Percentiles rank a stretch among this genome's conserved stretches.
Conservation (phyloP, 2,888 invertebrate species). For the Oligia latruncula region DNA sequence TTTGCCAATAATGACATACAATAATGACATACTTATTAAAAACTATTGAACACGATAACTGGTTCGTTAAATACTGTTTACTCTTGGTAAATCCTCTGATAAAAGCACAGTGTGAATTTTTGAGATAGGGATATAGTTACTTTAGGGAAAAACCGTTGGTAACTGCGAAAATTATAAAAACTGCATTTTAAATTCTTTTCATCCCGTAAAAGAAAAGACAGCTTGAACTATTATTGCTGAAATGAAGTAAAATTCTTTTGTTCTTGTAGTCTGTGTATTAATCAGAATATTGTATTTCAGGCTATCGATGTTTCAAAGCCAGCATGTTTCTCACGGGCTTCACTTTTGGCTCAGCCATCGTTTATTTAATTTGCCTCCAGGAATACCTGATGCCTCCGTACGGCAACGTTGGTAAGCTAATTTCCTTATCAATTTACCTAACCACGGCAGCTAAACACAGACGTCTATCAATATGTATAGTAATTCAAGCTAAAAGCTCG, state of each 20-base stretch:
- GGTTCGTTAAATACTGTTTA: not conserved
- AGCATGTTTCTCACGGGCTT: conserved; percentile 97
- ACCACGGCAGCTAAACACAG: not conserved
- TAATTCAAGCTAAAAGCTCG: not conserved
- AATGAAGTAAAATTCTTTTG: not conserved
- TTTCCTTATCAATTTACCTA: conserved; percentile 6
- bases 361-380: conserved; percentile 95
- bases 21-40: not conserved
- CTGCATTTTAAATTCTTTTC: conserved; percentile 13
- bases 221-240: not conserved
- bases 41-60: not conserved
- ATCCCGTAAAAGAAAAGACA: not conserved
- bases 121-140: not conserved
- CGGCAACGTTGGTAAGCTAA: conserved; percentile 92
- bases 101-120: not conserved
- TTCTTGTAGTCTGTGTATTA: not conserved
- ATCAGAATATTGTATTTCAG: conserved; percentile 84
- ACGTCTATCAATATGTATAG: not conserved
- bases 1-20: not conserved
- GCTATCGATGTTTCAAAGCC: conserved; percentile 96
- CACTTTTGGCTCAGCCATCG: conserved; percentile 95
- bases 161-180: not conserved
- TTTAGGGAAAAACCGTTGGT: not conserved
- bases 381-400: conserved; percentile 94
- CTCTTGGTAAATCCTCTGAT: not conserved